Base-by-base conservation (phyloP, 2,888 invertebrate species). In the Drosophila acutilabella region DNA sequence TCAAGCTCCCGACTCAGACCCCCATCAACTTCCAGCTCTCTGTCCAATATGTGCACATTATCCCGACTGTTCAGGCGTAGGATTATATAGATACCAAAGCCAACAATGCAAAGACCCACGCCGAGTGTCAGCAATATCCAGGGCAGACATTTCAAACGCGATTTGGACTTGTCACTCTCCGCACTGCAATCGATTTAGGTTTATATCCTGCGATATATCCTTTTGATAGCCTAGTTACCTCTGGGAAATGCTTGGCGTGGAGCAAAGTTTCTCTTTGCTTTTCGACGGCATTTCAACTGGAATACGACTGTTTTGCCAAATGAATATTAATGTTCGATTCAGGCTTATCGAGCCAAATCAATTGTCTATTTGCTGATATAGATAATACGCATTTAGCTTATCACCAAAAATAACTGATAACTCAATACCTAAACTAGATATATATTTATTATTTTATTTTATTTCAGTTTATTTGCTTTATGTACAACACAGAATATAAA, bases 111-210 rank as follows among this genome's bases (percentile, higher is more conserved):
- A 14, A 87, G 33, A 2, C 86, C 87, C 4, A 80, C 30, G 4
- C 78, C 78, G 4, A 64, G 2, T 1, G 65, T 72, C 8, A 90
- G 10, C 0, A 90, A 42, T 11, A 81, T 16, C 80, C 89, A 87
- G 11, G 80, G 79, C 13, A 74, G 51, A 4, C 80, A 48, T 50
- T 79, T 75, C 20, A 10, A 14, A 23, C 4, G 6, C 4, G 54
- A 36, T 36, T 36, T 30, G 2, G 30, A 8, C 6, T 30, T 30
- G 8, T 8, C 30, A 30, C 2, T 36, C 11, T 13, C 36, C 4
- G 36, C 13, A 36, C 36, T 36, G 13, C 8, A 30, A 30, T 2
- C 7, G 30, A 30, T 13, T 36, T 13, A 4, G 4, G 36, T 36
- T 36, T 11, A 33, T 11, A 2, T 11, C 20, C 30, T 2, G 14